A percentile compares a stretch with the other conserved stretches of the same genome.
Evolutionary conservation across 35 echinoderm and acorn worm genomes (phyloP).

Genomic region (Ophiothrix spiculata): DNA sequence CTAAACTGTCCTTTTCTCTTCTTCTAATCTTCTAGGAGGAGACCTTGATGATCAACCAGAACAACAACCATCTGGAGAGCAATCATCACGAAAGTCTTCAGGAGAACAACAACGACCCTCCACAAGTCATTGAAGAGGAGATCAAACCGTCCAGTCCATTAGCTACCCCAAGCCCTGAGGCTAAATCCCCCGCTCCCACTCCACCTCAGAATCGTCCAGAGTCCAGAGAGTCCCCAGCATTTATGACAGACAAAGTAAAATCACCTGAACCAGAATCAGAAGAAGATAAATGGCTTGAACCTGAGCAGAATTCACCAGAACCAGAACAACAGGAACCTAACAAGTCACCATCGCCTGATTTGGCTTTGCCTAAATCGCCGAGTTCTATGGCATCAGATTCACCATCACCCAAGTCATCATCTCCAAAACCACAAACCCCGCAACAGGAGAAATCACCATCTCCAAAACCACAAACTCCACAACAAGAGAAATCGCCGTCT

Average conservation of each 20-base stretch:
- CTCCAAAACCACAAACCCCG: not conserved
- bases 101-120: not conserved
- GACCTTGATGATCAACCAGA: not conserved
- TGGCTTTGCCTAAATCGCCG: not conserved
- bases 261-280: not conserved
- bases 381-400: not conserved
- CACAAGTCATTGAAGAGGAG: not conserved
- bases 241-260: not conserved
- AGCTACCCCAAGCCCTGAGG: not conserved
- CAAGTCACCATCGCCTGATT: not conserved
- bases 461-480: not conserved
- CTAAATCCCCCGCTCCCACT: not conserved
- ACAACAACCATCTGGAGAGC: not conserved
- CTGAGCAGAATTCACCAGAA: too few relatives aligned
- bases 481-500: not conserved
- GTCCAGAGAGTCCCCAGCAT: not conserved
- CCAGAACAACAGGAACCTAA: not conserved
- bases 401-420: not conserved
- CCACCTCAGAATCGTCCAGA: not conserved
- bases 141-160: not conserved
- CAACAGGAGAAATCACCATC: constrained; percentile 1
- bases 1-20: not conserved
- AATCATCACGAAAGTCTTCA: not conserved
- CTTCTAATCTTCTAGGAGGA: not conserved
- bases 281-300: too few relatives aligned